Evolutionary conservation across 2,113 vertebrate genomes (phyloP), one percentile per base, ranked within the genome.

Genomic region (Leucopsar rothschildi): DNA sequence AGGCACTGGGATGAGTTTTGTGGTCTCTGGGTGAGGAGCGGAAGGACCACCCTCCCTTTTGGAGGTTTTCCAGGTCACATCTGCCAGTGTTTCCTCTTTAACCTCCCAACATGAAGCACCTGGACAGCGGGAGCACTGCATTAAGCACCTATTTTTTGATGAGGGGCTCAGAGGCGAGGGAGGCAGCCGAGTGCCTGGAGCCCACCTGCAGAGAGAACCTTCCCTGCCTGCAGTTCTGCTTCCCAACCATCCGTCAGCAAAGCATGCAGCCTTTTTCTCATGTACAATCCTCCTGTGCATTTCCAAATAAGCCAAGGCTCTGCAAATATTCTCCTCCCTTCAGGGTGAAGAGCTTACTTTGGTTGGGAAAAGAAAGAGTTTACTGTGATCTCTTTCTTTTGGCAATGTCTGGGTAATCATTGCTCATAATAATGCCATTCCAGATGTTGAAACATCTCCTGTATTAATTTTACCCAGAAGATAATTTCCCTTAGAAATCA

Each of bases 391-490:
- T 83, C 85, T 94, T 94, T 96, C 92, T 96, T 93, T 97, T 93
- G 92, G 90, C 90, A 66, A 60, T 83, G 68, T 88, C 93, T 94
- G 95, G 71, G 50, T 94, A 96, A 96, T 95, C 88, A 95, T 83
- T 88, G 93, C 93, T 96, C 88, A 83, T 96, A 94, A 96, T 95
- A 96, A 97, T 94, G 94, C 91, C 81, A 66, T 87, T 93, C 96
- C 83, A 93, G 95, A 96, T 93, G 92, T 96, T 96, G 91, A 94
- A 96, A 83, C 95, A 92, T 92, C 92, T 95, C 96, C 86, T 95
- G 93, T 96, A 96, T 94, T 95, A 89, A 95, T 97, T 97, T 96
- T 96, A 96, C 95, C 95, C 96, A 96, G 96, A 96, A 96, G 95
- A 97, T 94, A 93, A 96, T 96, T 96, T 96, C 96, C 95, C 86